These are phyloP conservation scores for Carettochelys insculpta DNA, from an alignment of 2,113 vertebrate genomes.

Conservation along the genomic window DNA sequence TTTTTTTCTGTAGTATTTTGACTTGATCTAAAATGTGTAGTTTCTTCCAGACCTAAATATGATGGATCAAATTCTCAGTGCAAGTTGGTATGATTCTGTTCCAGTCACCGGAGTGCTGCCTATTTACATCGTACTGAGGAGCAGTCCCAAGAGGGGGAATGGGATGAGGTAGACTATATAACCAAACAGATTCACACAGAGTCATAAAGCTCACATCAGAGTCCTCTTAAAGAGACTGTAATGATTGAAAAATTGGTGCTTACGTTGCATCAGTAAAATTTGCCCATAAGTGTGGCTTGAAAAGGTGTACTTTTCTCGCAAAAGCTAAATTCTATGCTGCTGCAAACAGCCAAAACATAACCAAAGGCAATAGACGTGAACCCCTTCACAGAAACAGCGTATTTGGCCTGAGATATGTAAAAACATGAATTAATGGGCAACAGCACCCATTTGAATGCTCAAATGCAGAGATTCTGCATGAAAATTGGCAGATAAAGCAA, in stretches of 20 bases:
- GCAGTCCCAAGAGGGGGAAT: background rate
- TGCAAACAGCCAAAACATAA: background rate
- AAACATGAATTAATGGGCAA: background rate
- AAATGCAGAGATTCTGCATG: background rate
- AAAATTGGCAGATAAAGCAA: background rate
- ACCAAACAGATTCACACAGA: background rate
- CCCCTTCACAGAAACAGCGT: background rate
- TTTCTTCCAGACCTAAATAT: background rate
- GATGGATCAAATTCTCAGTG: background rate
- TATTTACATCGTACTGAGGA: background rate
- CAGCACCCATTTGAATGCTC: background rate
- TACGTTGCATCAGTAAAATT: background rate
- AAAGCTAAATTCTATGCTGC: background rate
- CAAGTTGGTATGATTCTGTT: background rate
- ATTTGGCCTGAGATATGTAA: background rate
- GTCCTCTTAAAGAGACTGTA: background rate
- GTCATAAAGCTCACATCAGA: background rate
- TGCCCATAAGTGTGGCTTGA: background rate
- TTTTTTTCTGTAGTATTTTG: accelerated
- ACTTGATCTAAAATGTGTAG: background rate
- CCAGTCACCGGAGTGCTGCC: background rate
- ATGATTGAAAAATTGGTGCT: background rate
- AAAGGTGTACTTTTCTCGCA: no score
- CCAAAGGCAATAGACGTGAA: background rate
- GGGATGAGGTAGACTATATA: background rate